These are phyloP conservation scores for Antechinus stuartii DNA, from an alignment of 2,113 vertebrate genomes.

Conservation along the genomic window DNA sequence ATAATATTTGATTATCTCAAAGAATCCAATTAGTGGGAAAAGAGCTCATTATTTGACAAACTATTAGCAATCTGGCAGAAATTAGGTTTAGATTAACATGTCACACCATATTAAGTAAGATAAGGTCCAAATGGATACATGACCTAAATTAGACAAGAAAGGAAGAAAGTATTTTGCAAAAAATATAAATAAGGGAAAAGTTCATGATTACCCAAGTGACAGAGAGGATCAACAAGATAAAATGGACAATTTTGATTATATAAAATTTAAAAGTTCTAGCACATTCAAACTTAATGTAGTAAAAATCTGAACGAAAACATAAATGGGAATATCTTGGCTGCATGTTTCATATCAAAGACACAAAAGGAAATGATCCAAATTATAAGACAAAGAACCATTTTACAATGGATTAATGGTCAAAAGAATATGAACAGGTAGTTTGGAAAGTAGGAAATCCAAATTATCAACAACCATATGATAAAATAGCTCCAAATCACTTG, in stretches of 20 bases:
- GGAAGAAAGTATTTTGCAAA: background rate
- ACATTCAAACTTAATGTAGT: background rate
- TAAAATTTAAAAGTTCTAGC: background rate
- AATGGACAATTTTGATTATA: background rate
- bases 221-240: background rate
- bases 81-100: background rate
- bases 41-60: background rate
- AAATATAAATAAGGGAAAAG: background rate
- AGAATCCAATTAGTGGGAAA: background rate
- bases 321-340: background rate
- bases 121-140: background rate
- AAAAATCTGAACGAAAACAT: background rate
- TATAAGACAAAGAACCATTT: background rate
- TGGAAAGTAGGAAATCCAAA: background rate
- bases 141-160: background rate
- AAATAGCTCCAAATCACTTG: background rate
- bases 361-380: background rate
- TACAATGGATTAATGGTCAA: background rate
- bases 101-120: background rate
- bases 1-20: background rate
- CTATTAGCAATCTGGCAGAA: background rate
- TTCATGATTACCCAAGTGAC: background rate
- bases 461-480: background rate
- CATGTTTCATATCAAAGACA: background rate
- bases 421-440: background rate